A percentile compares a stretch with the other conserved stretches of the same genome.
phyloP scores from a whole-genome alignment of 2,113 vertebrate genomes.

The Notarius lentiginosus region DNA sequence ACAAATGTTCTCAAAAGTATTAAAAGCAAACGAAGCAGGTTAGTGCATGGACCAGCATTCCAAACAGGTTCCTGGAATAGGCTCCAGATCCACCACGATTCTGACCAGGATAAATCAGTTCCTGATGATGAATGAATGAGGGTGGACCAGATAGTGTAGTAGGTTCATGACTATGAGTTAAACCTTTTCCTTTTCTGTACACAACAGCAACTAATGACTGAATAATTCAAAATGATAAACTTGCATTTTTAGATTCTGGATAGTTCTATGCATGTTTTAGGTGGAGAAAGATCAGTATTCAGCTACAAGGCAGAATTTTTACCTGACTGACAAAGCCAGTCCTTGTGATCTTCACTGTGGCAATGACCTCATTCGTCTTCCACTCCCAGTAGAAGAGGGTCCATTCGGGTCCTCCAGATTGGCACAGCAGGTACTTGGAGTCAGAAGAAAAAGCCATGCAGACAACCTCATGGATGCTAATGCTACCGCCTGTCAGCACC shows the following conservation, averaged over 20 bases:
- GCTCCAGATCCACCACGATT: too few relatives aligned
- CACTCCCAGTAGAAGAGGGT: too few relatives aligned
- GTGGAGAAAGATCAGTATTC: not conserved
- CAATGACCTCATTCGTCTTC: conserved; percentile 67
- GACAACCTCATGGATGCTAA: conserved; percentile 64
- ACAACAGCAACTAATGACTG: too few relatives aligned
- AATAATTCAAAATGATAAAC: not conserved
- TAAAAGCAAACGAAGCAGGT: not conserved
- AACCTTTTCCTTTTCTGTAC: too few relatives aligned
- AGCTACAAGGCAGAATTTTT: not conserved
- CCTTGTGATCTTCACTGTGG: conserved; percentile 66
- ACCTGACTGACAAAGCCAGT: conserved; percentile 46
- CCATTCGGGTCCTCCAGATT: conserved; percentile 78
- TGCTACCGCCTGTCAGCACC: conserved; percentile 71
- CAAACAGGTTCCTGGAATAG: too few relatives aligned
- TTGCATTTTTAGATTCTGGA: not conserved
- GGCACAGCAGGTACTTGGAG: conserved; percentile 82
- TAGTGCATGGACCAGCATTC: not conserved
- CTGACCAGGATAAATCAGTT: not conserved
- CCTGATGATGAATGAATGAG: not conserved
- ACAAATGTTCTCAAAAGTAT: not conserved
- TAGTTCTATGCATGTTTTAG: not conserved
- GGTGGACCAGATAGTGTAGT: not conserved
- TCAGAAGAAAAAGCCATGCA: conserved; percentile 89
- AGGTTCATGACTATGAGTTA: too few relatives aligned